Base-by-base conservation (phyloP, 2,113 vertebrate species). In the Sinocyclocheilus rhinocerous region DNA sequence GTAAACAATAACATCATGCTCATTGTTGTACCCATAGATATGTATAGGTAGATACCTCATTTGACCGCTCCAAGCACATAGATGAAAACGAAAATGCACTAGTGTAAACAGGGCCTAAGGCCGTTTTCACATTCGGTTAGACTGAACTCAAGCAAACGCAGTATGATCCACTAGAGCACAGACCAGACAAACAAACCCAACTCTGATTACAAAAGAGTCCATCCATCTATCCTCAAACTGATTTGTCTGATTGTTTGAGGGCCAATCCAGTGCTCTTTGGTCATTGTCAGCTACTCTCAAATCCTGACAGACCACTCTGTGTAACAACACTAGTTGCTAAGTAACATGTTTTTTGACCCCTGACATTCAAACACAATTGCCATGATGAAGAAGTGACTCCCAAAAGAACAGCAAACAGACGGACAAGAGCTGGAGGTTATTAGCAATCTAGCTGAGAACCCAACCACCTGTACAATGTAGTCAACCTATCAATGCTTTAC, bases 281-380 rank as follows among this genome's bases (percentile, higher is more conserved):
- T 20, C 67, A 70, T 36, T 65, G 2, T 24, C 63, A 13, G 24
- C 63, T 26, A 26, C 50, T 33, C 24, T 78, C 50, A 78, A 16
- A 55, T 55, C 24, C 10, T 55, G 24, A 24, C 48, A 20, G 5
- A 3, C 7, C 26, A 29, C 16, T 77, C 6, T 80, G 36, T 4
- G 57, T 63, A 29, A 57, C 26, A 78, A 57, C 55, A 7, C 20
- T 15, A 1, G 78, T 42, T 67, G 79, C 7, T 48, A 29, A 15
- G 78, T 57, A 65, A 20, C 16, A 0, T 20, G 6, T 26, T 29
- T 42, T 67, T 65, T 48, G 24, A 81, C 61, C 24, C 0, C 10
- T 67, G 80, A 50, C 42, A 82, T 50, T 82, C n/a, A 69, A 82
- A 82, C n/a, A 82, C 80, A 67, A 67, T 29, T 67, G 36, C 7